Percentiles rank a stretch among this genome's conserved stretches.
Conservation (phyloP, 1,140 invertebrate species). For the Agrilus planipennis region DNA sequence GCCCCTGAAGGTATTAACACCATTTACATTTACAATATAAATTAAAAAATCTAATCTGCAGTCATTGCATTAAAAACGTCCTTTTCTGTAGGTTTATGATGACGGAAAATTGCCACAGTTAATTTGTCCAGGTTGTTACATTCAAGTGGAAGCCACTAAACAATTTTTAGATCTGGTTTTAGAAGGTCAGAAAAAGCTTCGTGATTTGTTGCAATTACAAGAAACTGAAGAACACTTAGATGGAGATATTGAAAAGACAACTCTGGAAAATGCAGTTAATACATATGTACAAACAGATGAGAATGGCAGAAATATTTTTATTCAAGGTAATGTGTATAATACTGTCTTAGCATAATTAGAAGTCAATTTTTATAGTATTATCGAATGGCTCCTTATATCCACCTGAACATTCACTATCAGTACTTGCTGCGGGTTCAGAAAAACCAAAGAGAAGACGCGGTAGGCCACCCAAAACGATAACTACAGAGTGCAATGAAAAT, state of each 20-base stretch:
- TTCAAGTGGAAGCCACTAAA: slow-evolving; percentile 56
- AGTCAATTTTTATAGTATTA: slow-evolving; percentile 36
- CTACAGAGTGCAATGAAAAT: slow-evolving; percentile 30
- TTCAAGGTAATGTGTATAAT: slow-evolving; percentile 39
- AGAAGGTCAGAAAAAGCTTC: slow-evolving; percentile 48
- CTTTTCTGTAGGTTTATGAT: slow-evolving; percentile 43
- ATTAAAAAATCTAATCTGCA: too few relatives aligned
- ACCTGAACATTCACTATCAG: slow-evolving; percentile 41
- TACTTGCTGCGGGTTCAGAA: slow-evolving; percentile 49
- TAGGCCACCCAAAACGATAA: slow-evolving; percentile 45
- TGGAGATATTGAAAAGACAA: too few relatives aligned
- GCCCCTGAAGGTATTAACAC: slow-evolving; percentile 62
- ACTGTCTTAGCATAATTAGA: not conserved
- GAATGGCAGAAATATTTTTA: slow-evolving; percentile 37
- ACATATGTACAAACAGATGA: slow-evolving; percentile 29
- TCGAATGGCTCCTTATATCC: slow-evolving; percentile 43
- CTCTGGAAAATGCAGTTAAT: slow-evolving; percentile 24
- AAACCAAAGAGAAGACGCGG: slow-evolving; percentile 56
- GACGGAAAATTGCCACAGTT: slow-evolving; percentile 55
- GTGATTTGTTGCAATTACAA: slow-evolving; percentile 37
- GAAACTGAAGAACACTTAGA: too few relatives aligned
- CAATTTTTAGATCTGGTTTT: slow-evolving; percentile 58
- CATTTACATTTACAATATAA: too few relatives aligned
- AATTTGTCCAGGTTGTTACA: slow-evolving; percentile 62
- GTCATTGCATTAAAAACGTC: slow-evolving; percentile 7